phyloP scores from a whole-genome alignment of 2,113 vertebrate species.

The Zosterops hypoxanthus region DNA sequence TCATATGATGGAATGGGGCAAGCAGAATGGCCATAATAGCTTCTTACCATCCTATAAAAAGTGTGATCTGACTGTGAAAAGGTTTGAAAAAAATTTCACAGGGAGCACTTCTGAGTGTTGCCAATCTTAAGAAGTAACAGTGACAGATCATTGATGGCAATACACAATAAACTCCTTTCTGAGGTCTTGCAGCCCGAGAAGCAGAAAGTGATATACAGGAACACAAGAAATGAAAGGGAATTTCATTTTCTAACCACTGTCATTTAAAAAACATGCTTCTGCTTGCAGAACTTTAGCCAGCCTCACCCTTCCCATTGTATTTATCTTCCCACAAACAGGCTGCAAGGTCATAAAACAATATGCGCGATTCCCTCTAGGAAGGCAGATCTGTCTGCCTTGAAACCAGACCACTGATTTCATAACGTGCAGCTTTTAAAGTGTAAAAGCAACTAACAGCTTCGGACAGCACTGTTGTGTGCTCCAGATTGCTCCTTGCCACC shows the following conservation, averaged over 20 bases:
- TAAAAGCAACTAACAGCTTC: background rate
- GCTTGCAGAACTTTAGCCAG: background rate
- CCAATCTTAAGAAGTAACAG: background rate
- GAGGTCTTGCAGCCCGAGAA: background rate
- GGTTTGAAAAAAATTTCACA: background rate
- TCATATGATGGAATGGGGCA: background rate
- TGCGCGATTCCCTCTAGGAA: background rate
- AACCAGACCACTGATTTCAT: background rate
- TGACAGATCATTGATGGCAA: background rate
- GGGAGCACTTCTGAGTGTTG: background rate
- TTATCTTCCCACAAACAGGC: background rate
- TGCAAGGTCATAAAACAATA: background rate
- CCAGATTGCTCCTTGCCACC: background rate
- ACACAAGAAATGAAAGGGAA: background rate
- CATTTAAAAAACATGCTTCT: background rate
- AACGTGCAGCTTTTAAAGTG: background rate
- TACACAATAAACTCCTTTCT: background rate
- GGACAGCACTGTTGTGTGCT: background rate
- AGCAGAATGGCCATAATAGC: background rate
- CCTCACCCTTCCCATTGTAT: background rate
- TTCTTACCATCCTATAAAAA: background rate
- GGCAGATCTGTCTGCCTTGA: background rate
- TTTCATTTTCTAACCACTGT: background rate
- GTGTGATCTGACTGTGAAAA: background rate
- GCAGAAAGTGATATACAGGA: background rate